A percentile compares a stretch with the other conserved stretches of the same genome.
phyloP scores from a whole-genome alignment of 2,113 vertebrate genomes.

The Oceanites oceanicus region DNA sequence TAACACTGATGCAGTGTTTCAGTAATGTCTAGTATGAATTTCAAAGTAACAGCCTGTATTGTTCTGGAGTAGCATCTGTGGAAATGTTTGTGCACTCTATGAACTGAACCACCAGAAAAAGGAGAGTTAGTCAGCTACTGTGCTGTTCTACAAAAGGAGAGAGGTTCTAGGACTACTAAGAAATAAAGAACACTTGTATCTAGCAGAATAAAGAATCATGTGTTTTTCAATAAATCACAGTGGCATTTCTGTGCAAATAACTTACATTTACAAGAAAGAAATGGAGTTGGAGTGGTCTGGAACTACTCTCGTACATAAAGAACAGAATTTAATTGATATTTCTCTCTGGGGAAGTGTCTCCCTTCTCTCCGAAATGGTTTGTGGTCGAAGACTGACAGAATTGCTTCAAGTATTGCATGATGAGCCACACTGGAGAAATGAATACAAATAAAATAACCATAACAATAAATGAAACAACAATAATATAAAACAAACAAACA shows the following conservation, averaged over 20 bases:
- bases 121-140: neutral
- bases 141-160: neutral
- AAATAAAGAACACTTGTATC: neutral
- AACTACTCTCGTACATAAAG: neutral
- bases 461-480: no score
- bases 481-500: no score
- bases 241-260: neutral
- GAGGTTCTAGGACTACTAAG: neutral
- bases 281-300: neutral
- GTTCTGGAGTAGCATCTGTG: neutral
- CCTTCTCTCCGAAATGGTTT: neutral
- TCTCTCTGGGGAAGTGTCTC: neutral
- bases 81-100: neutral
- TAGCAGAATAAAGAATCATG: neutral
- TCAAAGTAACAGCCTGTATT: neutral
- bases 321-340: neutral
- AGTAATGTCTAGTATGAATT: neutral
- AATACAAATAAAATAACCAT: neutral
- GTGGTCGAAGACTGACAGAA: neutral
- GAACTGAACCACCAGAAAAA: neutral
- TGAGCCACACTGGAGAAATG: neutral
- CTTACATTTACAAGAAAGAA: neutral
- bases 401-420: neutral
- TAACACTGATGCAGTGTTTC: neutral
- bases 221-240: neutral